These are phyloP conservation scores for Sebastes cheni DNA, from an alignment of 2,797 vertebrate species.

Conservation along the genomic window DNA sequence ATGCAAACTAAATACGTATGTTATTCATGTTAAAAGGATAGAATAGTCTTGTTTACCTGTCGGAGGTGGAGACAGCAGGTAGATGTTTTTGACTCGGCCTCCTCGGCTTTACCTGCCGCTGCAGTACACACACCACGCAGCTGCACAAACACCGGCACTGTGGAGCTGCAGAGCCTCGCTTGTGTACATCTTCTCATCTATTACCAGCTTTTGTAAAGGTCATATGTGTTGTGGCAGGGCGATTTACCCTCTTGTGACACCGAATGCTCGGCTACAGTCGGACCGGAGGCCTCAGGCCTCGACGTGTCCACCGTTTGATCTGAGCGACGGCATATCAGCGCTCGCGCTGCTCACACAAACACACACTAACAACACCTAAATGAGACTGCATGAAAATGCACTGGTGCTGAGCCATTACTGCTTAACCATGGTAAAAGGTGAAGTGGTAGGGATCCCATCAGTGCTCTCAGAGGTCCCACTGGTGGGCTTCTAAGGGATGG, in stretches of 20 bases:
- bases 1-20: constrained; percentile 58
- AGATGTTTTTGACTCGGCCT: constrained; percentile 31
- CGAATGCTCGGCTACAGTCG: constrained; percentile 1
- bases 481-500: neutral
- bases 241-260: constrained; percentile 33
- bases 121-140: constrained; percentile 61
- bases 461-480: constrained; percentile 6
- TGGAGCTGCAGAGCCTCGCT: constrained; percentile 15
- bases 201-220: constrained; percentile 46
- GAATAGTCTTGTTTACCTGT: constrained; percentile 62
- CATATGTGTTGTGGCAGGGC: neutral
- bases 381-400: neutral
- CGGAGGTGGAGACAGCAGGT: constrained; percentile 48
- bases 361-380: neutral
- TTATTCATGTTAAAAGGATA: constrained; percentile 40
- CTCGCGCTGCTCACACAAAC: neutral
- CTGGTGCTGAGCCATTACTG: neutral
- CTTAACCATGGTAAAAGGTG: constrained; percentile 12
- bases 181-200: constrained; percentile 46
- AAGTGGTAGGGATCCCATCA: constrained; percentile 9
- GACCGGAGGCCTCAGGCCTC: constrained; percentile 3
- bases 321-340: neutral
- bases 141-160: constrained; percentile 75
- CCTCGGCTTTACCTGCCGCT: constrained; percentile 49
- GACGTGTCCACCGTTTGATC: constrained; percentile 18